These are phyloP conservation scores for Chiloscyllium plagiosum DNA, from an alignment of 2,113 vertebrate species.

Conservation along the genomic window DNA sequence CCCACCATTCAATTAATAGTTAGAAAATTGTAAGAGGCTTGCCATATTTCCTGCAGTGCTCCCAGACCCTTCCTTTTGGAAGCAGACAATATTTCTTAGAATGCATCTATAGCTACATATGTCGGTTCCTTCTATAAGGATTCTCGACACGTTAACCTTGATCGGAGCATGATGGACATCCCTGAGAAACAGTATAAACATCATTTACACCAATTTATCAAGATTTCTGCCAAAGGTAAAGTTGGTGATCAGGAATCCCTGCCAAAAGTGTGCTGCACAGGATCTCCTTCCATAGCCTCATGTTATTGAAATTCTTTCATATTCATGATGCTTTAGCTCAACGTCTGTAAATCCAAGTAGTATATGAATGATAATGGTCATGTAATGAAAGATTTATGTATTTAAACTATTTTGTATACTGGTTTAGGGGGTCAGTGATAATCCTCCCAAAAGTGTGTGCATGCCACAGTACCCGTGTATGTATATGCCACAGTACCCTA, in stretches of 20 bases:
- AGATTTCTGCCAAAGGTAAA: neutral
- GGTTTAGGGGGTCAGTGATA: neutral
- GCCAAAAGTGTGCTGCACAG: neutral
- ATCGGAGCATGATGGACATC: neutral
- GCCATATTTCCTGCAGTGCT: neutral
- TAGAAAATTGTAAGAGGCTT: too few relatives aligned
- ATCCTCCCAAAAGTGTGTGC: too few relatives aligned
- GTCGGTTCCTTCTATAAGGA: neutral
- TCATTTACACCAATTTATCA: neutral
- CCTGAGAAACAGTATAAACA: neutral
- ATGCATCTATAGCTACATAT: neutral
- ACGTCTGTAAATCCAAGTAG: neutral
- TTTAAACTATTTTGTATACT: neutral
- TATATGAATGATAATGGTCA: neutral
- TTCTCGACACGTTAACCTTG: neutral
- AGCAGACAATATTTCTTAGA: neutral
- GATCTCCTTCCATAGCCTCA: neutral
- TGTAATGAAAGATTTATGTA: neutral
- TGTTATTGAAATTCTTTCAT: neutral
- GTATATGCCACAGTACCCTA: too few relatives aligned
- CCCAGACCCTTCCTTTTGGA: neutral
- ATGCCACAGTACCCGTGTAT: too few relatives aligned
- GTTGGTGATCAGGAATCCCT: neutral
- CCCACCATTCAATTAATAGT: too few relatives aligned
- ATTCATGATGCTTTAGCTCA: neutral